phyloP scores from a whole-genome alignment of 2,888 invertebrate species.

The Acrocyrtus sp. region DNA sequence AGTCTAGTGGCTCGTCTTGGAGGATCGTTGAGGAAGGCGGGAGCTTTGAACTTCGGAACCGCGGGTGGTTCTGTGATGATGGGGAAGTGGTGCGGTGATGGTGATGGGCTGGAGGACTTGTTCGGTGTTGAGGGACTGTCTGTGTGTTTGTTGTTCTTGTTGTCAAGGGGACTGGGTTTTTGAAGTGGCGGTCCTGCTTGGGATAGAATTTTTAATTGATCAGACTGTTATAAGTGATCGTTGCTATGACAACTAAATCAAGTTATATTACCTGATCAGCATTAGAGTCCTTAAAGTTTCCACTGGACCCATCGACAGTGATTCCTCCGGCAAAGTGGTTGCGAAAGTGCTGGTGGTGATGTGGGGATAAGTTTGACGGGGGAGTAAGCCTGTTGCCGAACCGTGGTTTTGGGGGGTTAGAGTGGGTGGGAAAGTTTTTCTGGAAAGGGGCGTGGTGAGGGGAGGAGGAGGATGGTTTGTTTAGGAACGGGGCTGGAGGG shows the following conservation, averaged over 20 bases:
- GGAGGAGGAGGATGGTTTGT: no score
- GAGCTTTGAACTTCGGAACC: no score
- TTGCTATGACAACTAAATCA: no score
- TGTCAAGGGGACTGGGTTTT: no score
- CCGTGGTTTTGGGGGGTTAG: conserved; percentile 14
- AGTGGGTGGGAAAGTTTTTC: conserved; percentile 2
- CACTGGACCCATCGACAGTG: background rate
- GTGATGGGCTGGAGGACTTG: background rate
- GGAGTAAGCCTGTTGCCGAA: background rate
- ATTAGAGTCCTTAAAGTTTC: no score
- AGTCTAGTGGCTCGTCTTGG: conserved; percentile 70
- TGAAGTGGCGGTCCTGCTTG: conserved; percentile 3
- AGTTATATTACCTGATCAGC: no score
- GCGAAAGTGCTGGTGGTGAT: background rate
- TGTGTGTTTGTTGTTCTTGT: no score
- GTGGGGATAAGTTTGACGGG: background rate
- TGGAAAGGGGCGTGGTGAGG: background rate
- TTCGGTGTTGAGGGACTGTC: no score
- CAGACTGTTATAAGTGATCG: no score
- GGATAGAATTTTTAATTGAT: background rate
- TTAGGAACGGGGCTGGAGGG: background rate
- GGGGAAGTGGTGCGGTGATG: background rate
- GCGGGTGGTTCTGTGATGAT: background rate
- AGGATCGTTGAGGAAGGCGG: background rate
- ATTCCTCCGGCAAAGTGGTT: conserved; percentile 7